Percentiles rank a stretch among this genome's conserved stretches.
phyloP scores from a whole-genome alignment of 2,113 vertebrate species.

The Empidonax alnorum region DNA sequence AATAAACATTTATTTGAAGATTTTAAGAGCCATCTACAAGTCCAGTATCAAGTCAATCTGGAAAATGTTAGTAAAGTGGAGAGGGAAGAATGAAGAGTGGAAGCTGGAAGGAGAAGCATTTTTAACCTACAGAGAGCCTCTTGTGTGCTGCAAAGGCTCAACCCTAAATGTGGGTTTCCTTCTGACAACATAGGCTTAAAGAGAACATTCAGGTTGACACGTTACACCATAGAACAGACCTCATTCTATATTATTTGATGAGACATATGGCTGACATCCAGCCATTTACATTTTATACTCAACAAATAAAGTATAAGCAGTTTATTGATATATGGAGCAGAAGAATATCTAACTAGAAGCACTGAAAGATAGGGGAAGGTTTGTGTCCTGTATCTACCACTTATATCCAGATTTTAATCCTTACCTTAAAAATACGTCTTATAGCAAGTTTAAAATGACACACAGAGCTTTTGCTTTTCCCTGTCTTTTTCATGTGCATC shows the following conservation, averaged over 20 bases:
- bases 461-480: background rate
- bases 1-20: conserved; percentile 30
- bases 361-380: background rate
- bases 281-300: conserved; percentile 24
- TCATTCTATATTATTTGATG: conserved; percentile 52
- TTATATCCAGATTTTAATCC: background rate
- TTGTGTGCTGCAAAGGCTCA: conserved; percentile 47
- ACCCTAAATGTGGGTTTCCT: conserved; percentile 59
- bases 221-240: conserved; percentile 35
- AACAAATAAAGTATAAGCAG: background rate
- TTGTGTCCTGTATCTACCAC: background rate
- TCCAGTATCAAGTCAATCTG: background rate
- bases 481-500: background rate
- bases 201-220: conserved; percentile 47
- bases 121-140: conserved; percentile 46
- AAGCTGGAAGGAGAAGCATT: conserved; percentile 40
- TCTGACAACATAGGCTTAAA: conserved; percentile 65
- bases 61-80: conserved; percentile 37
- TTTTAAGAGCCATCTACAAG: background rate
- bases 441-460: background rate
- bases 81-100: background rate
- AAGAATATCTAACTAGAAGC: background rate
- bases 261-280: conserved; percentile 46
- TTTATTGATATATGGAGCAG: background rate
- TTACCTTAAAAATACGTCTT: background rate